Evolutionary conservation across 2,113 vertebrate genomes (phyloP), one percentile per base, ranked within the genome.

Genomic region (Tetrax tetrax): DNA sequence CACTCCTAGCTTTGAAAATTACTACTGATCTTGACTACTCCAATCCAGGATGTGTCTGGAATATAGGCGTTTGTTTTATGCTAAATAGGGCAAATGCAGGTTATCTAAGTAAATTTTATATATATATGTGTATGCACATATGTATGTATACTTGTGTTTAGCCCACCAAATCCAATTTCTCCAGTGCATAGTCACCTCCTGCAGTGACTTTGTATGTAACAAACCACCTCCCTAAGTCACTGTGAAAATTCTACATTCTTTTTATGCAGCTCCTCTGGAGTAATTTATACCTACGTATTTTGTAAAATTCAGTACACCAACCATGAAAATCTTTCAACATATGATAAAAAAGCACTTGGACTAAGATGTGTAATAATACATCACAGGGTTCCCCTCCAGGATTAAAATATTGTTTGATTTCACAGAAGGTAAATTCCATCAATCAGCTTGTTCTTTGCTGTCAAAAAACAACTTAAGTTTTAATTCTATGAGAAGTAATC

Each of bases 381-480:
- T 57, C 45, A 78, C 38, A 89, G 31, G 7, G n/a, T 88, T 77
- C 54, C 38, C 23, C 22, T 84, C 59, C 35, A 37, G 28, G 82
- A 87, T 48, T 66, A 82, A 83, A 94, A 1, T 2, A 35, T 27
- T 60, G n/a, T 69, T 80, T 90, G 43, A 87, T 88, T 96, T 96
- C 84, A 94, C 48, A 94, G 82, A 89, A 96, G 61, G 69, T 80
- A 84, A 95, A 93, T 95, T 94, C 69, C 60, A 91, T 87, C 76
- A 70, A 70, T 95, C 79, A 93, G 3, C 27, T 92, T 90, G 74
- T 48, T 51, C 63, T 92, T 64, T 81, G 41, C 53, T 83, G 84
- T 76, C 66, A 91, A 59, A 93, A 65, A 53, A 68, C 13, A 64
- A 65, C 6, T 78, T 64, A 48, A 89, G 41, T 21, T 91, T 95